Conservation (phyloP, 2,797 vertebrate species). For the Adelosebastes latens region DNA sequence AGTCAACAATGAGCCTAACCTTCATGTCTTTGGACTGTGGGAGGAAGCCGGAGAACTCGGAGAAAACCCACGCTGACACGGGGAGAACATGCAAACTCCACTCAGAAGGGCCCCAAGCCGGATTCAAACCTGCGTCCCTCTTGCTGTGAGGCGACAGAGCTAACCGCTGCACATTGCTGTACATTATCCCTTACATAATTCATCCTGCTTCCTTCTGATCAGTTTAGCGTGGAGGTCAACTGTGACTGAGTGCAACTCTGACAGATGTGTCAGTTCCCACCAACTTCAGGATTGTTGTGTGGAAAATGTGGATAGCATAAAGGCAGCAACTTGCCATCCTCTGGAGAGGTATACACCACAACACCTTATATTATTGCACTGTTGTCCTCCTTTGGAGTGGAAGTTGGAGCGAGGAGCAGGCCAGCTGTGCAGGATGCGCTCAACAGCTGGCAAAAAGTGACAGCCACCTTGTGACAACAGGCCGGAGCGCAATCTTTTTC, state of each 20-base stretch:
- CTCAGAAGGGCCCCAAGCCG: too few relatives aligned
- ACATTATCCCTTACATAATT: neutral
- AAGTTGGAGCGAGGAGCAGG: conserved; percentile 45
- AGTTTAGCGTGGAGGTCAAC: neutral
- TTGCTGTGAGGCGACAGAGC: too few relatives aligned
- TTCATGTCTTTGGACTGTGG: too few relatives aligned
- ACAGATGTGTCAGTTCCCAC: neutral
- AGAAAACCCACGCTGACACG: too few relatives aligned
- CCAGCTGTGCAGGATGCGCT: conserved; percentile 62
- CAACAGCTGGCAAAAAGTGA: conserved; percentile 60
- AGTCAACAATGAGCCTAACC: too few relatives aligned
- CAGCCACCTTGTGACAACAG: conserved; percentile 50
- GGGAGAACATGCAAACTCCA: too few relatives aligned
- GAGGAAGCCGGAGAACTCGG: too few relatives aligned
- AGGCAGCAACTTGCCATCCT: neutral
- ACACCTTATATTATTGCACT: conserved; percentile 6
- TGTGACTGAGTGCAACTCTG: neutral
- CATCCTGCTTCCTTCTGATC: neutral
- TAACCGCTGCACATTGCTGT: too few relatives aligned
- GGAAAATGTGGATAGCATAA: neutral
- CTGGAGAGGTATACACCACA: conserved; percentile 15
- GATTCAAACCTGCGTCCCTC: too few relatives aligned
- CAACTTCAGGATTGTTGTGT: conserved; percentile 5
- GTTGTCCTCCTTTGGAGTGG: conserved; percentile 35
- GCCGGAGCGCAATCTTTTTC: conserved; percentile 55